Percentiles rank a stretch among this genome's conserved stretches.
These are phyloP conservation scores for Corythoichthys intestinalis DNA, from an alignment of 2,113 vertebrate species.

Conservation along the genomic window DNA sequence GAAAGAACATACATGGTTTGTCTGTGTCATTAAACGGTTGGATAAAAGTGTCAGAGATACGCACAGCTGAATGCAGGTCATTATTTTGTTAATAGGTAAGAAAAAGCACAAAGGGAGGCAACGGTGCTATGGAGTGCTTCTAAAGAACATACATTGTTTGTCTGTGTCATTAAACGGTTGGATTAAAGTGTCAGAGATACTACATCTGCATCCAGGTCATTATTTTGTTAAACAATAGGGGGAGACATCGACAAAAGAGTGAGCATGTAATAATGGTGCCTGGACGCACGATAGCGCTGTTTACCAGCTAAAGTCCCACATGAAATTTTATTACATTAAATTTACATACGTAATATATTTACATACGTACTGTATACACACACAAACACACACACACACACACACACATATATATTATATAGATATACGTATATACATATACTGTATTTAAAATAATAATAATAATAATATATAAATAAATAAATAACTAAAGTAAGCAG, in stretches of 20 bases:
- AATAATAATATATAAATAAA: too few relatives aligned
- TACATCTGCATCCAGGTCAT: background rate
- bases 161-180: slow-evolving; percentile 13
- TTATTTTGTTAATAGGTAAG: background rate
- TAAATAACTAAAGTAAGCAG: too few relatives aligned
- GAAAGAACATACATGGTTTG: slow-evolving; percentile 17
- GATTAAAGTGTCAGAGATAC: background rate
- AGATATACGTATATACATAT: too few relatives aligned
- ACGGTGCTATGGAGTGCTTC: slow-evolving; percentile 23
- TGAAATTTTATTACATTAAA: background rate
- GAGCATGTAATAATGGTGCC: slow-evolving; percentile 25
- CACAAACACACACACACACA: too few relatives aligned
- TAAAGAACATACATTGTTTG: slow-evolving; percentile 17
- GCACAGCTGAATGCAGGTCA: background rate
- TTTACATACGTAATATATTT: too few relatives aligned
- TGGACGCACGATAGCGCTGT: slow-evolving; percentile 50
- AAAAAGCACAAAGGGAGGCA: background rate
- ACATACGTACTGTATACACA: too few relatives aligned
- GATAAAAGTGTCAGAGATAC: background rate
- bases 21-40: slow-evolving; percentile 13
- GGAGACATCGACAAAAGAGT: slow-evolving; percentile 14
- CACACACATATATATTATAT: too few relatives aligned
- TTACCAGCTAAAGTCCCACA: slow-evolving; percentile 13
- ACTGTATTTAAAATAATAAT: too few relatives aligned
- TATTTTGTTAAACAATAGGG: slow-evolving; percentile 31